Evolutionary conservation across 2,888 invertebrate genomes (phyloP).

Genomic region (Eupithecia dodoneata): DNA sequence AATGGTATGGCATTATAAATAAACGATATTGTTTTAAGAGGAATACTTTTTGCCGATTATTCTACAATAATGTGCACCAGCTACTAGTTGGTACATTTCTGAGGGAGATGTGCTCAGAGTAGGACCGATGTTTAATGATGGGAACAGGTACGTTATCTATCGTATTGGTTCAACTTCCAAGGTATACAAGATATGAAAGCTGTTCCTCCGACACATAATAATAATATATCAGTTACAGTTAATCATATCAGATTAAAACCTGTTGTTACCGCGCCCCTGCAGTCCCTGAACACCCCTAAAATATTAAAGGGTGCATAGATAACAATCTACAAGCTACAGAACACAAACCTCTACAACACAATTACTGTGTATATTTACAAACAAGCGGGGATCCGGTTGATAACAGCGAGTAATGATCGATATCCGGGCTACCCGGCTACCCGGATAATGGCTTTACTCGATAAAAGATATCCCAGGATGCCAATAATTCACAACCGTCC

Average conservation of each 20-base stretch:
- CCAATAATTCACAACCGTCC: constrained; percentile 55
- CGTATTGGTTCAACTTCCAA: no score
- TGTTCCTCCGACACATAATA: no score
- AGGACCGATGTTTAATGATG: no score
- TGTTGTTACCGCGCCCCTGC: not conserved
- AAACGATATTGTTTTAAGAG: not conserved
- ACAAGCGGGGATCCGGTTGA: not conserved
- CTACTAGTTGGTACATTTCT: not conserved
- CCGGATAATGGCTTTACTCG: constrained; percentile 74
- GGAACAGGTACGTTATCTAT: no score
- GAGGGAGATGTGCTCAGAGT: no score
- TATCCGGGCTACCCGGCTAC: constrained; percentile 38
- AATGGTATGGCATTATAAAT: not conserved
- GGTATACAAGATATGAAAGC: not conserved
- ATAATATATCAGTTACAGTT: no score
- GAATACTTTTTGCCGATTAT: not conserved
- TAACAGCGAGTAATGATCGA: constrained; percentile 11
- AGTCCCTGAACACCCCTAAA: not conserved
- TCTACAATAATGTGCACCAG: not conserved
- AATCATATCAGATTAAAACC: not conserved
- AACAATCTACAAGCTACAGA: not conserved
- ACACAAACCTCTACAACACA: not conserved
- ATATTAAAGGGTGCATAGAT: not conserved
- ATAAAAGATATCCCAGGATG: constrained; percentile 80
- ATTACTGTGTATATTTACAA: constrained; percentile 5